Evolutionary conservation across 2,888 invertebrate genomes (phyloP), one percentile per base, ranked within the genome.

Genomic region (Strigamia maritima): DNA sequence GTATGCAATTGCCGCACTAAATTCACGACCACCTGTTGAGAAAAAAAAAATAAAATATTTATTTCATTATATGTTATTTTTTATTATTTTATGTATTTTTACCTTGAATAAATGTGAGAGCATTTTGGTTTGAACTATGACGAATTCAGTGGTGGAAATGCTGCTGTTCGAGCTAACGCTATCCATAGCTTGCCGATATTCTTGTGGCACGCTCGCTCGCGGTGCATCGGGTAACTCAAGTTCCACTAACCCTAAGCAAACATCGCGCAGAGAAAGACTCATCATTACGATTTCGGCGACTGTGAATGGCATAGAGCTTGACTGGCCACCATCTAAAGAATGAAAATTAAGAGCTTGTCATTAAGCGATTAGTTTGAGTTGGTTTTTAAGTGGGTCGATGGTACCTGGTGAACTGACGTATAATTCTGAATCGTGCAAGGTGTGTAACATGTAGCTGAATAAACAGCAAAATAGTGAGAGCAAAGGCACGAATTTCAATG

Each of bases 381-480:
- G 2, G 60, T n/a, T 54, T 24, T 26, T 6, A 12, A 6, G 2
- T n/a, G 26, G n/a, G 19, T 75, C 75, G 22, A 76, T 49, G 54
- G 44, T 31, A 49, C 80, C 35, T 80, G 79, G 14, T 3, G 60
- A 24, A 26, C 83, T 87, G 28, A 83, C 83, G 76, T 91, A 92
- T 86, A 95, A 94, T 86, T 95, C 95, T 0, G 92, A 91, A 84
- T 95, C 95, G 83, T 95, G 94, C 35, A 95, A 86, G 0, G 95
- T 94, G 0, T 93, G 91, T 76, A 95, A 89, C 3, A 94, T 88
- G 54, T 94, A 88, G 70, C 92, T 92, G 85, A 94, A 94, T 0
- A 95, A 87, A 1, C 93, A 91, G 84, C 94, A 94, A 86, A 96
- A 95, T 0, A 94, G 92, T 0, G 93, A 92, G 44, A 95, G 85